Evolutionary conservation across 2,113 vertebrate genomes (phyloP).

Genomic region (Regulus satrapa): DNA sequence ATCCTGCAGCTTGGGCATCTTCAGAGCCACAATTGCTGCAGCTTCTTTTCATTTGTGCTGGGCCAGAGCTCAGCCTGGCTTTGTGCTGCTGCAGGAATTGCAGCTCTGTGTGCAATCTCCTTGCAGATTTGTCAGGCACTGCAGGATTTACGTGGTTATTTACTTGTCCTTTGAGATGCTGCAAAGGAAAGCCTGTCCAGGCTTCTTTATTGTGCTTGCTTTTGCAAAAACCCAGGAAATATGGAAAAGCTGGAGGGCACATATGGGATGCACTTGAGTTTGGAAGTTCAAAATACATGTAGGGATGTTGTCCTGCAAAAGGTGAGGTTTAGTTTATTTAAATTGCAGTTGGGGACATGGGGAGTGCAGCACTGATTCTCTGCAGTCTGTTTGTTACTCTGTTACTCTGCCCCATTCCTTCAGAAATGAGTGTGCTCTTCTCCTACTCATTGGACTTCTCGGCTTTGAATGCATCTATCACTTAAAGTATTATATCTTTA

Average conservation of each 20-base stretch:
- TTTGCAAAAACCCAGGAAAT: not conserved
- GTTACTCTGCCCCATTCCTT: not conserved
- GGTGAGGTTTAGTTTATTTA: not conserved
- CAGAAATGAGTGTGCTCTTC: not conserved
- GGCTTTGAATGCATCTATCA: not conserved
- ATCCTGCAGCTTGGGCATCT: not conserved
- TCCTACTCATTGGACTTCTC: not conserved
- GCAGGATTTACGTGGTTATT: not conserved
- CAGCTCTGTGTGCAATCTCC: not conserved
- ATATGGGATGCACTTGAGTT: not conserved
- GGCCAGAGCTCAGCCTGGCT: not conserved
- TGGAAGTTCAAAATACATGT: not conserved
- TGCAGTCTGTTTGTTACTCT: not conserved
- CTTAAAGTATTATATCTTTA: not conserved
- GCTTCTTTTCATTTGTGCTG: not conserved
- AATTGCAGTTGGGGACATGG: not conserved
- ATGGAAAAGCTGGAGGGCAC: not conserved
- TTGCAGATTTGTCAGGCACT: not conserved
- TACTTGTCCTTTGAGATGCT: not conserved
- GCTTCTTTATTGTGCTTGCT: not conserved
- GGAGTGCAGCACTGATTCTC: not conserved
- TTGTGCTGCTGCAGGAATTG: not conserved
- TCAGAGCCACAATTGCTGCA: rapidly evolving
- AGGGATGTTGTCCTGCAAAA: not conserved
- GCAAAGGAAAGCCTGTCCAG: not conserved